phyloP scores from a whole-genome alignment of 2,888 invertebrate genomes.

The Drosophila rellima region DNA sequence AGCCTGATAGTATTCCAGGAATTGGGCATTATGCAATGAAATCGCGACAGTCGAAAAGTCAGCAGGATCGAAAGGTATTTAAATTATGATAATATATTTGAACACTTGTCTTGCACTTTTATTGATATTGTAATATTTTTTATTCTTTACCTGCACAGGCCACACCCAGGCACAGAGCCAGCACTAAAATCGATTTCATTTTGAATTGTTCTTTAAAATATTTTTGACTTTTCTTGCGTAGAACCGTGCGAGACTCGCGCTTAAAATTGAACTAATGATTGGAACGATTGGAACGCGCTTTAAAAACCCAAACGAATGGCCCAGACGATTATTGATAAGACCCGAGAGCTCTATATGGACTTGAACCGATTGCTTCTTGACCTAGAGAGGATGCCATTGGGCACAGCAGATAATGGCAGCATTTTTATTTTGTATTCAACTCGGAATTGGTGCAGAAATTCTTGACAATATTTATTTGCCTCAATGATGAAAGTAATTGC shows the following conservation, averaged over 20 bases:
- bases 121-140: background rate
- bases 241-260: constrained; percentile 68
- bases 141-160: constrained; percentile 82
- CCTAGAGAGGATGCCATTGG: constrained; percentile 73
- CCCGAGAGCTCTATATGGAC: constrained; percentile 39
- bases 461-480: constrained; percentile 31
- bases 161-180: constrained; percentile 83
- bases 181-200: constrained; percentile 83
- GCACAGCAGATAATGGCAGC: constrained; percentile 39
- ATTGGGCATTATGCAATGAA: constrained; percentile 17
- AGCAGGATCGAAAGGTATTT: constrained; percentile 9
- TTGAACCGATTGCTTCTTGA: constrained; percentile 77
- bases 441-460: constrained; percentile 78
- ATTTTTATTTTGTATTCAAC: constrained; percentile 22
- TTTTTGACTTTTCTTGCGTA: constrained; percentile 32
- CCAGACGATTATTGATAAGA: constrained; percentile 57
- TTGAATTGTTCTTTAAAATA: constrained; percentile 26
- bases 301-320: constrained; percentile 55
- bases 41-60: background rate
- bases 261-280: constrained; percentile 76
- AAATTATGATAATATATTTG: background rate
- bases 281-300: constrained; percentile 50
- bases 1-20: constrained; percentile 22
- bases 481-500: constrained; percentile 72
- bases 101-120: constrained; percentile 20